Evolutionary conservation across 92 coral and sea anemone species (phyloP).

Genomic region (Umimayanthus kanabou): DNA sequence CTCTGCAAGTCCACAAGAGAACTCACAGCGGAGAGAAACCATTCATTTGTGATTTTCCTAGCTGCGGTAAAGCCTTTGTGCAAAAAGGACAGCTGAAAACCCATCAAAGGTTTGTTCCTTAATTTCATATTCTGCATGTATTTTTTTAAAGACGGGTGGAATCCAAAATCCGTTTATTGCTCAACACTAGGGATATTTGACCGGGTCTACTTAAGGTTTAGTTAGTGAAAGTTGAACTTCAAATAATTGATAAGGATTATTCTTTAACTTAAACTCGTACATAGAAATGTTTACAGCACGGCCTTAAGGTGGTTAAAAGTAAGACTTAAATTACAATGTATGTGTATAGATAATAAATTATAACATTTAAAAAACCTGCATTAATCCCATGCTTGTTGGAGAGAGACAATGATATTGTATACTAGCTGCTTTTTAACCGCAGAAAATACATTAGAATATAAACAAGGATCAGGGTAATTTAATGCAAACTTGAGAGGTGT

Average conservation of each 20-base stretch:
- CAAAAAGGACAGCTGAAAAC: conserved; percentile 68
- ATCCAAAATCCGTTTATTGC: background rate
- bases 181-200: conserved; percentile 5
- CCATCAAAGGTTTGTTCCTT: conserved; percentile 48
- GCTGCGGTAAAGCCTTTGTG: conserved; percentile 65
- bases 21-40: conserved; percentile 67
- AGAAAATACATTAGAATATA: background rate
- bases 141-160: background rate
- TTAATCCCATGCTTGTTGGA: conserved; percentile 16
- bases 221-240: background rate
- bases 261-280: background rate
- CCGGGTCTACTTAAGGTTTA: background rate
- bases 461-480: background rate
- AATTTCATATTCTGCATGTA: background rate
- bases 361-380: conserved; percentile 20
- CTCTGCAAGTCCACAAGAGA: conserved; percentile 65
- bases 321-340: background rate
- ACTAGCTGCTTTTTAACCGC: background rate
- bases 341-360: background rate
- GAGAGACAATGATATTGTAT: conserved; percentile 29
- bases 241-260: background rate
- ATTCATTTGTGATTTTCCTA: conserved; percentile 59
- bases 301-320: background rate
- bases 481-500: background rate
- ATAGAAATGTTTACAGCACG: background rate